A percentile compares a stretch with the other conserved stretches of the same genome.
Conservation (phyloP, 1,140 invertebrate species). For the Drosophila obscura region DNA sequence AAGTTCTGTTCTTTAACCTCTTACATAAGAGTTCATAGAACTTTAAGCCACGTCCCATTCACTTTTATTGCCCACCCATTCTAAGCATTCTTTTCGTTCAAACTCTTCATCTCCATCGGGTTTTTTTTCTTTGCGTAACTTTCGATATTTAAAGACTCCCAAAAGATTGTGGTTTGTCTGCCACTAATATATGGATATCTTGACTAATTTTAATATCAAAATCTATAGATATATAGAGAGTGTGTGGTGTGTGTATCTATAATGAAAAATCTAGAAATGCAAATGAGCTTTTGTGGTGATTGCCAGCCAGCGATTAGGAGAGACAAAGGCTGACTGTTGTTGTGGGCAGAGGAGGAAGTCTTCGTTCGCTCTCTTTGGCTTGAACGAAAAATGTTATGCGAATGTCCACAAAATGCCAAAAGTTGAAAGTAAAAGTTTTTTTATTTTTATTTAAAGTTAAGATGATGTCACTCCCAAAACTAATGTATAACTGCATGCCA, state of each 20-base stretch:
- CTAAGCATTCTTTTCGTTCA: too few species aligned
- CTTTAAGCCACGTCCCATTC: constrained; percentile 17
- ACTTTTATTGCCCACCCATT: constrained; percentile 35
- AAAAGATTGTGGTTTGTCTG: constrained; percentile 12
- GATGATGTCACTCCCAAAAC: constrained; percentile 34
- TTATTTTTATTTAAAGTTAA: not conserved
- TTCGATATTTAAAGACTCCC: constrained; percentile 33
- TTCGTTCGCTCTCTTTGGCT: constrained; percentile 30
- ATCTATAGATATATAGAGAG: constrained; percentile 20
- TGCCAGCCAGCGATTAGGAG: constrained; percentile 41
- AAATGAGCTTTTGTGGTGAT: constrained; percentile 57
- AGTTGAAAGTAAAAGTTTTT: constrained; percentile 48
- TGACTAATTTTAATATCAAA: constrained; percentile 39
- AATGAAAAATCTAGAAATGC: constrained; percentile 72
- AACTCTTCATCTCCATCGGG: too few species aligned
- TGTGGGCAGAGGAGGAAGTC: constrained; percentile 42
- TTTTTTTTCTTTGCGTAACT: constrained; percentile 20
- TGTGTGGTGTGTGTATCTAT: constrained; percentile 43
- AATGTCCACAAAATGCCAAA: constrained; percentile 40
- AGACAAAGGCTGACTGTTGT: constrained; percentile 24
- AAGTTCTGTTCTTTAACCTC: not conserved
- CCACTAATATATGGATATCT: constrained; percentile 19
- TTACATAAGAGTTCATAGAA: constrained; percentile 42
- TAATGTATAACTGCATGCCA: not conserved
- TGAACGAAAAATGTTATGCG: constrained; percentile 52